Percentiles rank a stretch among this genome's conserved stretches.
phyloP scores from a whole-genome alignment of 2,888 invertebrate genomes.

The Unio delphinus region DNA sequence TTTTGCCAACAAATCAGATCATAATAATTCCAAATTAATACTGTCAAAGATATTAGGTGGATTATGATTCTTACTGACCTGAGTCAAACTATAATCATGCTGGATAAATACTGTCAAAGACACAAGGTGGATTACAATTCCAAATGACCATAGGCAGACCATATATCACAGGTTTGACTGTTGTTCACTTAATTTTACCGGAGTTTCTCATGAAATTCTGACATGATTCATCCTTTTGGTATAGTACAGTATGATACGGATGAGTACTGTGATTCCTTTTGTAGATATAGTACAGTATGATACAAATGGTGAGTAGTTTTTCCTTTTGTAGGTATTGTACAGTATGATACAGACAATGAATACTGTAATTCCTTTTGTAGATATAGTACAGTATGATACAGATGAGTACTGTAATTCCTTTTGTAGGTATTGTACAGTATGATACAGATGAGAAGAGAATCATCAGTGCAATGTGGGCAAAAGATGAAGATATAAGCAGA shows the following conservation, averaged over 20 bases:
- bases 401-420: not conserved
- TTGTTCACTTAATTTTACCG: too few relatives aligned
- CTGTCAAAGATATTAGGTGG: too few relatives aligned
- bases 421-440: slow-evolving; percentile 80
- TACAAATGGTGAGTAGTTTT: not conserved
- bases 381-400: not conserved
- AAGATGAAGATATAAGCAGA: slow-evolving; percentile 94
- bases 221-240: slow-evolving; percentile 76
- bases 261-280: slow-evolving; percentile 70
- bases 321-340: slow-evolving; percentile 77
- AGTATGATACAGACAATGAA: slow-evolving; percentile 75
- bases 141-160: too few relatives aligned
- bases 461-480: slow-evolving; percentile 90
- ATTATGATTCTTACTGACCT: too few relatives aligned
- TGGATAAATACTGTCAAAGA: too few relatives aligned
- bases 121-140: too few relatives aligned
- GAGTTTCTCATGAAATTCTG: too few relatives aligned
- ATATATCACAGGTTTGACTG: too few relatives aligned
- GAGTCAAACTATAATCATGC: too few relatives aligned
- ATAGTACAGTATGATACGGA: slow-evolving; percentile 85
- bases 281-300: not conserved
- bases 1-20: too few relatives aligned
- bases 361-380: too few relatives aligned
- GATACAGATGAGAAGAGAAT: slow-evolving; percentile 85
- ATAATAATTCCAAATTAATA: too few relatives aligned